Evolutionary conservation across 2,113 vertebrate species (phyloP), one percentile per base, ranked within the genome.

Genomic region (Poecilia latipinna): DNA sequence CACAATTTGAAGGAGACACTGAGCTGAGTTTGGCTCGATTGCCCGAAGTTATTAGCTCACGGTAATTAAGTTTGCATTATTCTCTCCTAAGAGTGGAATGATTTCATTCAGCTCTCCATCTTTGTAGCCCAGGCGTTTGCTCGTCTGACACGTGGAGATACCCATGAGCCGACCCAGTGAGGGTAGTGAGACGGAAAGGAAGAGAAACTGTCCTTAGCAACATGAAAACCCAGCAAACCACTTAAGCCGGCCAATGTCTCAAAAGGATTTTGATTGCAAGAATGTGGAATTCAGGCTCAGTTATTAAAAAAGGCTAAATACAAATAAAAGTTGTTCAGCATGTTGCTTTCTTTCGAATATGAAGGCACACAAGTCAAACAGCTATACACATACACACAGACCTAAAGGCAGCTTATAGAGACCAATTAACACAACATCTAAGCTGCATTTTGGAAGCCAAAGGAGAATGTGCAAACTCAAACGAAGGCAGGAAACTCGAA

Each of bases 21-120:
- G 89, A 90, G 89, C 89, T 26, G 87, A 86, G 83, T 86, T 77
- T 88, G 80, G 80, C 84, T 90, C 70, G 68, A 92, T 90, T 89
- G 90, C 91, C 81, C 79, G 73, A 86, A 90, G 90, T 94, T 94
- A 94, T 94, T 92, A 94, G 90, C 90, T 85, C 86, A 85, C 62
- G 63, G 83, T 93, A 92, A 94, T 94, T 93, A 93, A 83, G 88
- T 88, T 90, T 89, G 86, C 83, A 92, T 92, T 93, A 92, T 92
- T 93, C 91, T 88, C 70, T 67, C 11, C 70, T 69, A 29, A 77
- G 86, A 82, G 68, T 79, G 79, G 80, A 86, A 85, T 84, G 65
- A 77, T 82, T 80, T 75, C 86, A 79, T 69, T 70, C 82, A 77
- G 77, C 76, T 82, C 79, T 82, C 77, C 80, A 79, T 85, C 86